phyloP scores from a whole-genome alignment of 2,888 invertebrate species.

The Vesta saturnalis region DNA sequence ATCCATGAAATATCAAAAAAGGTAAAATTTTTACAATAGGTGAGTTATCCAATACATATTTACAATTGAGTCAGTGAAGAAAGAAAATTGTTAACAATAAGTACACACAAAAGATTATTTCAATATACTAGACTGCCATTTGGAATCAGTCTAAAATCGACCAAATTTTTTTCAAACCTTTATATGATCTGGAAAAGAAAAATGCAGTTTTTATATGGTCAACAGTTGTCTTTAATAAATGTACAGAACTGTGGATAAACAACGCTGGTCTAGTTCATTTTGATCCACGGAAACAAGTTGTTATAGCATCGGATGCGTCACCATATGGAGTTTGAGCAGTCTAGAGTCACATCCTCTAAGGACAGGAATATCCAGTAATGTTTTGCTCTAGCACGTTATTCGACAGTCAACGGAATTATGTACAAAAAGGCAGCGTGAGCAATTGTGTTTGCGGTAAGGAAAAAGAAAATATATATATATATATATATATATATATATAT shows the following conservation, averaged over 20 bases:
- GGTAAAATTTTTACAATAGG: background rate
- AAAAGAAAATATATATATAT: too few species aligned
- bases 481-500: too few species aligned
- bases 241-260: background rate
- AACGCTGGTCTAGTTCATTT: background rate
- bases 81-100: background rate
- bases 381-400: conserved; percentile 1
- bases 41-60: background rate
- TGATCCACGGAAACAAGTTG: conserved; percentile 1
- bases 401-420: background rate
- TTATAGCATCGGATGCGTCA: conserved; percentile 4
- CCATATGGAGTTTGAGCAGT: conserved; percentile 6
- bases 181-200: background rate
- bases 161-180: background rate
- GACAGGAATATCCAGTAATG: conserved; percentile 10
- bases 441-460: too few species aligned
- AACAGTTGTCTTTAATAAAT: background rate
- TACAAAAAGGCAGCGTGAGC: too few species aligned
- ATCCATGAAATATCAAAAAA: too few species aligned
- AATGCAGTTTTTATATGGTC: background rate
- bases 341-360: background rate
- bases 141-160: too few species aligned
- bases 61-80: too few species aligned
- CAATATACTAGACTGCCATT: background rate
- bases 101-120: background rate